These are phyloP conservation scores for Sakesphorus luctuosus DNA, from an alignment of 2,113 vertebrate genomes.

Conservation along the genomic window DNA sequence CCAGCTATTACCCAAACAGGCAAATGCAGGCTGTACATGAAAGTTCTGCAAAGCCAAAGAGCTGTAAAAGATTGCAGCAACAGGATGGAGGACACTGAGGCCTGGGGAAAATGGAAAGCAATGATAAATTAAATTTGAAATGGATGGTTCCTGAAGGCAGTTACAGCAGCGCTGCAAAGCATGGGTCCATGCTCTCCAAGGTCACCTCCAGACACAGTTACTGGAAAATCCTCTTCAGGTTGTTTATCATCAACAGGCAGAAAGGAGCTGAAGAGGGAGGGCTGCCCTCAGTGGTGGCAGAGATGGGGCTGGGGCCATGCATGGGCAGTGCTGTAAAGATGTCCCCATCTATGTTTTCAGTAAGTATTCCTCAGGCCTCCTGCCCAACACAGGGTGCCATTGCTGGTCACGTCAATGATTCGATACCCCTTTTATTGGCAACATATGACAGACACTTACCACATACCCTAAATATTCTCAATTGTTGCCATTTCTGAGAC, in stretches of 20 bases:
- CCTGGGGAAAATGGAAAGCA: not conserved
- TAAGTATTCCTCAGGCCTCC: not conserved
- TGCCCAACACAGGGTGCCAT: not conserved
- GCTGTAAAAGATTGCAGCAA: not conserved
- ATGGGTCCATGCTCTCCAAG: not conserved
- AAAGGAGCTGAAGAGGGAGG: not conserved
- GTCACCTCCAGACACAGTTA: not conserved
- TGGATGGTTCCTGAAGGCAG: not conserved
- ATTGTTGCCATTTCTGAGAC: not conserved
- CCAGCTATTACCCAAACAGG: not conserved
- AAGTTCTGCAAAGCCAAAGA: not conserved
- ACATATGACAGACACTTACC: constrained; percentile 3
- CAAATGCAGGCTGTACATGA: not conserved
- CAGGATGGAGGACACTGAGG: not conserved
- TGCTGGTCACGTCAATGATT: not conserved
- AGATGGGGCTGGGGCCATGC: not conserved
- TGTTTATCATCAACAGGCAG: not conserved
- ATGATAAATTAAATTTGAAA: not conserved
- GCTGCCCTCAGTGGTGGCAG: not conserved
- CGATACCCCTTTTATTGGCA: not conserved
- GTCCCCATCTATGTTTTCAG: not conserved
- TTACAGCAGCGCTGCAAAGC: not conserved
- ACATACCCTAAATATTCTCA: constrained; percentile 8
- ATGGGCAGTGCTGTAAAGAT: rapidly evolving
- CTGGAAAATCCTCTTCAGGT: not conserved